phyloP scores from a whole-genome alignment of 2,888 invertebrate genomes.

The Leptinotarsa peninsularis region DNA sequence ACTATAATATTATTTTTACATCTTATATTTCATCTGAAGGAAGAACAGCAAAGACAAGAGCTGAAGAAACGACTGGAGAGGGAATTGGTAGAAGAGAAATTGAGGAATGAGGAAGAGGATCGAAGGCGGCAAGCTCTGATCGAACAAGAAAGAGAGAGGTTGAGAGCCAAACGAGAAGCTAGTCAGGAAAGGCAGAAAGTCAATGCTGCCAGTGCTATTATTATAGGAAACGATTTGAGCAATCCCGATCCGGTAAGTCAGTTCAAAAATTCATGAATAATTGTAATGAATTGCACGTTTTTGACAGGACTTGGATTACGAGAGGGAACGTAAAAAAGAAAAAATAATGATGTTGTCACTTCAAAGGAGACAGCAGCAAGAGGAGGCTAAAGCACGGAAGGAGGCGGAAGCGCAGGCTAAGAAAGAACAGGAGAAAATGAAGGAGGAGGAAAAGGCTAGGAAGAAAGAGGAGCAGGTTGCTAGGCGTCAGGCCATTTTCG shows the following conservation, averaged over 20 bases:
- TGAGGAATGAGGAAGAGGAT: slow-evolving; percentile 65
- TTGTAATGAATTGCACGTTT: not conserved
- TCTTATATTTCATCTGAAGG: slow-evolving; percentile 27
- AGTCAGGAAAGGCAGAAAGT: slow-evolving; percentile 66
- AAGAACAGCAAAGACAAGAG: slow-evolving; percentile 56
- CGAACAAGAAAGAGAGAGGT: slow-evolving; percentile 63
- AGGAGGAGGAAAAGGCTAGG: slow-evolving; percentile 80
- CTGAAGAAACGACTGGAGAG: slow-evolving; percentile 66
- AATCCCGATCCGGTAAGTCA: slow-evolving; percentile 76
- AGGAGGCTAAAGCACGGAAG: slow-evolving; percentile 85
- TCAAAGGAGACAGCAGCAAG: slow-evolving; percentile 91
- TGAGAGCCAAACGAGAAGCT: slow-evolving; percentile 64
- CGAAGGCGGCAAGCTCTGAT: slow-evolving; percentile 61
- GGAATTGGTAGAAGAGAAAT: slow-evolving; percentile 66
- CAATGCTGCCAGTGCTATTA: slow-evolving; percentile 69
- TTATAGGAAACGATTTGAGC: slow-evolving; percentile 73
- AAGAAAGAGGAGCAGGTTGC: slow-evolving; percentile 86
- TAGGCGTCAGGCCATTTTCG: slow-evolving; percentile 88
- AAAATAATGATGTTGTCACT: slow-evolving; percentile 89
- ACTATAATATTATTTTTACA: not conserved
- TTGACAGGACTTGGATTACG: slow-evolving; percentile 82
- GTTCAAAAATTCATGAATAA: not conserved
- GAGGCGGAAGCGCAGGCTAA: slow-evolving; percentile 84
- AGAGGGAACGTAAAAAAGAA: slow-evolving; percentile 94
- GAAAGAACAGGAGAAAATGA: slow-evolving; percentile 80